Evolutionary conservation across 1,140 invertebrate genomes (phyloP).

Genomic region (Spodoptera litura): DNA sequence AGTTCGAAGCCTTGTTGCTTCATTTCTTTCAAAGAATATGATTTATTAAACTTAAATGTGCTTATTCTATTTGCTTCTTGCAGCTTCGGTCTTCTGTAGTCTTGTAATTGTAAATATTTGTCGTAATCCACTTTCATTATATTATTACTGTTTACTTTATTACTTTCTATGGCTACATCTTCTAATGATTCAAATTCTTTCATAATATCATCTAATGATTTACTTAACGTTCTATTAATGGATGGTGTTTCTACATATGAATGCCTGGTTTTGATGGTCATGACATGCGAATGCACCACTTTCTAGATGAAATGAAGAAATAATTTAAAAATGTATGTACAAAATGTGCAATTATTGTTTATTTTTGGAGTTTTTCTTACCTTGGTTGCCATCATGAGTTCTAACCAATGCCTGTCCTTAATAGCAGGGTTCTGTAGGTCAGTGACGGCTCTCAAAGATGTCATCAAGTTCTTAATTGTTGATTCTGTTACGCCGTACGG

Average conservation of each 20-base stretch:
- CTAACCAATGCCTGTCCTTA: conserved; percentile 96
- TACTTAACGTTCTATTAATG: conserved; percentile 49
- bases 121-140: conserved; percentile 44
- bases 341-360: conserved; percentile 22
- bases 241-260: conserved; percentile 40
- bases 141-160: conserved; percentile 24
- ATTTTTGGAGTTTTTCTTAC: conserved; percentile 78
- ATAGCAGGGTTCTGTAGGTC: conserved; percentile 98
- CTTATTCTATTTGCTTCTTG: conserved; percentile 63
- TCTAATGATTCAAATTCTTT: conserved; percentile 72
- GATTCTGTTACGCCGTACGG: conserved; percentile 89
- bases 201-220: conserved; percentile 67
- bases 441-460: conserved; percentile 94
- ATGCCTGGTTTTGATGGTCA: conserved; percentile 61
- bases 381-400: conserved; percentile 96
- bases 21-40: conserved; percentile 70
- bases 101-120: conserved; percentile 65
- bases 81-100: conserved; percentile 69
- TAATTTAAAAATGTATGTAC: conserved; percentile 41
- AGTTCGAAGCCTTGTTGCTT: conserved; percentile 66
- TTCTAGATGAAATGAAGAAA: conserved; percentile 69
- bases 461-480: conserved; percentile 94
- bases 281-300: conserved; percentile 63
- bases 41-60: conserved; percentile 65
- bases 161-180: conserved; percentile 47